phyloP scores from a whole-genome alignment of 2,888 invertebrate species.

The Calliopum simillimum region DNA sequence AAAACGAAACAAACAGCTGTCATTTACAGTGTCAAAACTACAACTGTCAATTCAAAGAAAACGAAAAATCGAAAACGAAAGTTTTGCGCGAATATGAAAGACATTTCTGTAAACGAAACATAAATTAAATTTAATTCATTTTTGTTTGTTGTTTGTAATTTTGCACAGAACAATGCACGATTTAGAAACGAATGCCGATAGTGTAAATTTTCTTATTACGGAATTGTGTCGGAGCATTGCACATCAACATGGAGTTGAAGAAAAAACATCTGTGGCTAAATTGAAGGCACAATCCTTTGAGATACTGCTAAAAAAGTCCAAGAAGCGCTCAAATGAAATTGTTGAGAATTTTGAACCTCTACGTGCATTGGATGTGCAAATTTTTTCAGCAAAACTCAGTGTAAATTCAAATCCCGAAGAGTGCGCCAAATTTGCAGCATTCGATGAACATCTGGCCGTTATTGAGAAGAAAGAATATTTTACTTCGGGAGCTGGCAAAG shows the following conservation, averaged over 20 bases:
- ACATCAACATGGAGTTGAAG: conserved; percentile 40
- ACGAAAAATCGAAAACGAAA: background rate
- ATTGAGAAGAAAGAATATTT: conserved; percentile 50
- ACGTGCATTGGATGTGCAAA: conserved; percentile 51
- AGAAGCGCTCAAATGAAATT: conserved; percentile 37
- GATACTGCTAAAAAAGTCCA: conserved; percentile 54
- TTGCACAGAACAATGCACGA: conserved; percentile 44
- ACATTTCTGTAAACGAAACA: background rate
- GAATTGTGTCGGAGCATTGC: conserved; percentile 51
- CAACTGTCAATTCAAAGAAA: conserved; percentile 3
- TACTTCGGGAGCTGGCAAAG: conserved; percentile 47
- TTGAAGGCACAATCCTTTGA: conserved; percentile 53
- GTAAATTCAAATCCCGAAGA: conserved; percentile 47
- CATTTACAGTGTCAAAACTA: background rate
- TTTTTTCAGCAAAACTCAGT: conserved; percentile 54
- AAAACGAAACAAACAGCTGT: too few relatives aligned
- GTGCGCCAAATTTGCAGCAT: conserved; percentile 47
- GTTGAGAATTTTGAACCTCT: conserved; percentile 50
- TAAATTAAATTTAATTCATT: conserved; percentile 8
- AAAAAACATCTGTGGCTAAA: conserved; percentile 51
- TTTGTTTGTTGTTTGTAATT: too few relatives aligned
- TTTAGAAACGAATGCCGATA: conserved; percentile 48
- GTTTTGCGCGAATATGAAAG: background rate
- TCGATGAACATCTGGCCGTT: conserved; percentile 49
- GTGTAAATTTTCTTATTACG: conserved; percentile 55